A percentile compares a stretch with the other conserved stretches of the same genome.
Conservation (phyloP, 2,888 invertebrate genomes). For the Toxonevra muliebris region DNA sequence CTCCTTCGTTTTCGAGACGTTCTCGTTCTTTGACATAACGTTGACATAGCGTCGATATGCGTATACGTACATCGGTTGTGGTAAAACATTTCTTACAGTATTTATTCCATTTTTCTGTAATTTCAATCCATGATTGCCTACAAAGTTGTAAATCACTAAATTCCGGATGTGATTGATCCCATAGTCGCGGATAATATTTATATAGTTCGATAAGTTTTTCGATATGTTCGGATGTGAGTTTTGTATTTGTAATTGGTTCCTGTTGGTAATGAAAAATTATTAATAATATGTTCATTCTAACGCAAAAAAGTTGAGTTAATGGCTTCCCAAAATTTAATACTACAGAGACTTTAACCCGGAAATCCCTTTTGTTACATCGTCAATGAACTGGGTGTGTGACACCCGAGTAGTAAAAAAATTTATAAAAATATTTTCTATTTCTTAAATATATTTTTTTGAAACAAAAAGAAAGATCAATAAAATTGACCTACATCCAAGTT, state of each 20-base stretch:
- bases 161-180: constrained; percentile 53
- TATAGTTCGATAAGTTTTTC: constrained; percentile 50
- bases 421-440: no score
- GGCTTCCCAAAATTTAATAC: no score
- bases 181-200: constrained; percentile 47
- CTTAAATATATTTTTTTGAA: no score
- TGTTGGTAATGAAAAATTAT: background rate
- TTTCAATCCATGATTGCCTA: constrained; percentile 50
- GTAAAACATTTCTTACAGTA: constrained; percentile 47
- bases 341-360: no score
- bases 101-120: constrained; percentile 48
- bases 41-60: constrained; percentile 54
- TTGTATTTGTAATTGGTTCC: constrained; percentile 28
- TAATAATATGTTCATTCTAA: no score
- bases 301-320: no score
- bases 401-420: no score
- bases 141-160: constrained; percentile 51
- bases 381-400: no score
- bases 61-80: constrained; percentile 51
- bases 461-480: no score
- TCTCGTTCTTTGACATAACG: constrained; percentile 53
- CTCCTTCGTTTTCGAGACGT: constrained; percentile 48
- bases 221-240: constrained; percentile 48
- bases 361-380: no score
- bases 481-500: no score